Conservation (phyloP, 2,888 invertebrate genomes). For the Agrochola circellaris region DNA sequence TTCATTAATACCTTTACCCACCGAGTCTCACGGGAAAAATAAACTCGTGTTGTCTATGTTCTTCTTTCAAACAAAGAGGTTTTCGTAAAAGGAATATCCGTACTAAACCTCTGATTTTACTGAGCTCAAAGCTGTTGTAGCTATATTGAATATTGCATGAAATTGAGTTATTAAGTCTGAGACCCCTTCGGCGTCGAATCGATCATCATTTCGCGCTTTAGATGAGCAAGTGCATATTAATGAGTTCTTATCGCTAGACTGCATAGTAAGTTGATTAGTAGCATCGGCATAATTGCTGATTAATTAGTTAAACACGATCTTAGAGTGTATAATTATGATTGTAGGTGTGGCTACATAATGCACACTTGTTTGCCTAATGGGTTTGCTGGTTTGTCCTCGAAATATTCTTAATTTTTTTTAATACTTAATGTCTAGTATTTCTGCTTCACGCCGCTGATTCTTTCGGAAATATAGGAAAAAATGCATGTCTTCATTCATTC, state of each 20-base stretch:
- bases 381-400: not conserved
- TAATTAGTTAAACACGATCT: constrained; percentile 34
- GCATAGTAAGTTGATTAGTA: constrained; percentile 9
- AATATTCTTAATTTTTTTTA: not conserved
- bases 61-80: not conserved
- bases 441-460: not conserved
- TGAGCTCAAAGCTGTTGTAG: not conserved
- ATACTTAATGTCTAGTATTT: not conserved
- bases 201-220: constrained; percentile 51
- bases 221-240: constrained; percentile 53
- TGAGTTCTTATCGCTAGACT: constrained; percentile 36
- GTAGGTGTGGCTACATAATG: not conserved
- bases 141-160: constrained; percentile 31
- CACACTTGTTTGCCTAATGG: not conserved
- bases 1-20: not conserved
- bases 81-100: not conserved
- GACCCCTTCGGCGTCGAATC: constrained; percentile 24
- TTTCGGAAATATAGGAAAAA: not conserved
- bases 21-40: not conserved
- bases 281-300: constrained; percentile 30
- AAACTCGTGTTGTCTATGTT: constrained; percentile 3
- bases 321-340: not conserved
- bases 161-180: constrained; percentile 40
- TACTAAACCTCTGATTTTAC: not conserved
- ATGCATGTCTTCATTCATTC: not conserved